Base-by-base conservation (phyloP, 2,113 vertebrate species). In the Periophthalmus modestus region DNA sequence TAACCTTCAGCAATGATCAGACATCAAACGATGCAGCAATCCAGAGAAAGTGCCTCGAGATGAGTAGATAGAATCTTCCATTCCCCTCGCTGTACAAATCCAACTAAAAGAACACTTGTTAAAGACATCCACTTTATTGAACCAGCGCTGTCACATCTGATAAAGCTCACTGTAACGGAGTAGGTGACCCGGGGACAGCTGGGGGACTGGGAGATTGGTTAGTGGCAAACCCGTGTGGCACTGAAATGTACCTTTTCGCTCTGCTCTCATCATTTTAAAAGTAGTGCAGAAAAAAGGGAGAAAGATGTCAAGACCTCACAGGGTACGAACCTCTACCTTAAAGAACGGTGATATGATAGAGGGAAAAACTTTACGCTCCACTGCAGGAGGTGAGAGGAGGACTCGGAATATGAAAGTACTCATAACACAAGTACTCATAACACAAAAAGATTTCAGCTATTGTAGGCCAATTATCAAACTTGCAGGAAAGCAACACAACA, bases 41-140 rank as follows among this genome's bases (percentile, higher is more conserved):
- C 74, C 67, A 36, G 28, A 68, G 72, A 84, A 33, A 85, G 78
- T 84, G 85, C 75, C 80, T 77, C 58, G 50, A 77, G 80, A 87
- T 73, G 78, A 63, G 50, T 33, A 70, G 83, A 82, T 80, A 68
- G 66, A 82, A 82, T 87, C 87, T 81, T 69, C 54, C 57, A 78
- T 75, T 72, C 15, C 14, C 75, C 16, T 74, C 75, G 78, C 78
- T 58, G 78, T 67, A 75, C 72, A 80, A 82, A 89, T 74, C 73
- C 82, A 83, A 84, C 73, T 73, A 80, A 86, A 82, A 87, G 77
- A 87, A 82, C 83, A 74, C 86, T 88, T 84, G 89, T 91, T 91
- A 91, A 92, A 89, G 86, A 89, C 82, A 86, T 78, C 73, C 82
- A 87, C 82, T 90, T 90, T 91, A 83, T 85, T 85, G 84, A 84